These are phyloP conservation scores for Bufotes viridis DNA, from an alignment of 2,797 vertebrate species.

Conservation along the genomic window DNA sequence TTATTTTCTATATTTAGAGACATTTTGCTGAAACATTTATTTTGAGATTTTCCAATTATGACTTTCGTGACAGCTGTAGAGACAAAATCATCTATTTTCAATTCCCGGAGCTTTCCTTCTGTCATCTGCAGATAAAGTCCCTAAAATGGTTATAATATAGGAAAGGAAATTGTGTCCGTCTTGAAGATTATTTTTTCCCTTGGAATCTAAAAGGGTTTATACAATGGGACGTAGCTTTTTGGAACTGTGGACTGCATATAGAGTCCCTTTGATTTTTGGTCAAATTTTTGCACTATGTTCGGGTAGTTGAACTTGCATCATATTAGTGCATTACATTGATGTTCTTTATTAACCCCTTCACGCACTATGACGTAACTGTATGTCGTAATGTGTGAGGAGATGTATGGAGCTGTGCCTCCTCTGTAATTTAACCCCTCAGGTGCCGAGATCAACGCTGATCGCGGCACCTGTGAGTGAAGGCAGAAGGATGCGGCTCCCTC, in stretches of 20 bases:
- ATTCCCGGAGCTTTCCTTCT: slow-evolving; percentile 25
- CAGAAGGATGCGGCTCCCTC: too few species aligned
- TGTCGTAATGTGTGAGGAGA: too few species aligned
- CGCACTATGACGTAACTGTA: too few species aligned
- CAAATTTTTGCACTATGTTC: neutral
- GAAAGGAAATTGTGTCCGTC: neutral
- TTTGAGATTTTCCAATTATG: slow-evolving; percentile 45
- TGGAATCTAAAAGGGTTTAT: neutral
- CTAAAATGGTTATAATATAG: neutral
- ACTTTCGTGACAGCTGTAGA: slow-evolving; percentile 37
- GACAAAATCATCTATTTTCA: slow-evolving; percentile 14
- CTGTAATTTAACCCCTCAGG: too few species aligned
- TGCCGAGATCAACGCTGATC: too few species aligned
- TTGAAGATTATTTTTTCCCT: neutral
- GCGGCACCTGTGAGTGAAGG: too few species aligned
- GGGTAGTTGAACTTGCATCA: too few species aligned
- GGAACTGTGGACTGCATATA: neutral
- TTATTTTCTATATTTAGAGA: slow-evolving; percentile 43
- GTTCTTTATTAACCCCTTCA: too few species aligned
- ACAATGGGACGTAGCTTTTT: neutral
- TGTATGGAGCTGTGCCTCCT: too few species aligned
- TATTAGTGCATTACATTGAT: too few species aligned
- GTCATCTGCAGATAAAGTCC: slow-evolving; percentile 25
- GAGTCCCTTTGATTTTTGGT: neutral
- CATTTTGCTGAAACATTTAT: slow-evolving; percentile 27